Evolutionary conservation across 2,888 invertebrate species (phyloP).

Genomic region (Catocala sponsa): DNA sequence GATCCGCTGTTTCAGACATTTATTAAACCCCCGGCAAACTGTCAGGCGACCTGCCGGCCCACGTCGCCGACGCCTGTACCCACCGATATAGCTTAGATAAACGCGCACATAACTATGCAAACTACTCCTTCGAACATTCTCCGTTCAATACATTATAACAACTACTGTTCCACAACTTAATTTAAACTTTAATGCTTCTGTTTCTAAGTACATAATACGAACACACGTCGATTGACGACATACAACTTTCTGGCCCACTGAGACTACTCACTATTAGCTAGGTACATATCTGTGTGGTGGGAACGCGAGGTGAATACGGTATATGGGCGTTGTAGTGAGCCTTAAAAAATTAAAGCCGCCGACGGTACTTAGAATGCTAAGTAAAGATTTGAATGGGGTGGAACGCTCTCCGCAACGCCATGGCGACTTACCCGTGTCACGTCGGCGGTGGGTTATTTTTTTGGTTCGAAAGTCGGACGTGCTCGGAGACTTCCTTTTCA

Average conservation of each 20-base stretch:
- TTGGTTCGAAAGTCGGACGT: constrained; percentile 70
- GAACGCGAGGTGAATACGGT: constrained; percentile 81
- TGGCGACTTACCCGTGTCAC: constrained; percentile 74
- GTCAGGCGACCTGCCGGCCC: constrained; percentile 65
- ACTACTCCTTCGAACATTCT: constrained; percentile 66
- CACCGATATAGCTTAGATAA: constrained; percentile 82
- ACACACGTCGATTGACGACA: constrained; percentile 37
- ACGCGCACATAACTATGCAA: constrained; percentile 83
- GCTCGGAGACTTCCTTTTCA: constrained; percentile 64
- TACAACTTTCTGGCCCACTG: constrained; percentile 48
- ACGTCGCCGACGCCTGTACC: constrained; percentile 64
- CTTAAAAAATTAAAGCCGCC: constrained; percentile 82
- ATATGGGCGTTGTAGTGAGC: constrained; percentile 77
- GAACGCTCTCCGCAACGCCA: constrained; percentile 71
- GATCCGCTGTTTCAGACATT: constrained; percentile 63
- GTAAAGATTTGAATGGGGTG: constrained; percentile 78
- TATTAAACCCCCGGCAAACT: constrained; percentile 61
- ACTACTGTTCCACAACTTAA: constrained; percentile 45
- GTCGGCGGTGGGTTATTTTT: constrained; percentile 68
- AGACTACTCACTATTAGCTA: constrained; percentile 77
- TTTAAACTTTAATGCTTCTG: constrained; percentile 58
- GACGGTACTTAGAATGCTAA: constrained; percentile 80
- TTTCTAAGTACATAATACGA: constrained; percentile 55
- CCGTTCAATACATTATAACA: constrained; percentile 56
- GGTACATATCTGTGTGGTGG: constrained; percentile 77